Conservation (phyloP, 2,797 vertebrate genomes). For the Steatocranus sp. region DNA sequence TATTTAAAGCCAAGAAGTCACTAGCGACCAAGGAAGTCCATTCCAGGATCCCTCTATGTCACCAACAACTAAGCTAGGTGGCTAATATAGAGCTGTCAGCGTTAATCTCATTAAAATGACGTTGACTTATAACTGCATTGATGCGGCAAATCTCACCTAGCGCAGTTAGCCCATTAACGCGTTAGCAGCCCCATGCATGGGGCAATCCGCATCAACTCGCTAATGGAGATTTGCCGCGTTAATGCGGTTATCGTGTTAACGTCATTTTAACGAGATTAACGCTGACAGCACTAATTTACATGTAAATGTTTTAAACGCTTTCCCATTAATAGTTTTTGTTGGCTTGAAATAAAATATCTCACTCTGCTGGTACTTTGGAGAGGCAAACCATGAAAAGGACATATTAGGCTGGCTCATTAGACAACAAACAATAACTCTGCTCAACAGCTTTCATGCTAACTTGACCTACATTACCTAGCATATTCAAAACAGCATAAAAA, state of each 20-base stretch:
- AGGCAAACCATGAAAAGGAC: neutral
- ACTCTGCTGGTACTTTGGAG: neutral
- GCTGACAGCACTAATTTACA: neutral
- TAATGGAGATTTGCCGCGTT: neutral
- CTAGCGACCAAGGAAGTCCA: neutral
- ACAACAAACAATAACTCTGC: neutral
- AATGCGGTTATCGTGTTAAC: neutral
- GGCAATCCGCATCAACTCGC: neutral
- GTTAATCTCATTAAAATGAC: neutral
- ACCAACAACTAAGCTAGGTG: neutral
- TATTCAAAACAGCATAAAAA: neutral
- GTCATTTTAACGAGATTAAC: neutral
- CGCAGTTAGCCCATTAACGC: neutral
- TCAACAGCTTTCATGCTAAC: neutral
- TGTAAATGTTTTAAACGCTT: neutral
- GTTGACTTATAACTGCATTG: neutral
- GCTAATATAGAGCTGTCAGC: neutral
- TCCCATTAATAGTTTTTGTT: neutral
- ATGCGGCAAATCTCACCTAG: rapidly evolving
- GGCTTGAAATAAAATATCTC: neutral
- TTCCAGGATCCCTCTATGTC: neutral
- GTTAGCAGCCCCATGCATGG: neutral
- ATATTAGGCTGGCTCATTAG: neutral
- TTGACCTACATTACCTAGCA: neutral
- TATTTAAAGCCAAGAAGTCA: neutral